These are phyloP conservation scores for Eumaeus atala DNA, from an alignment of 1,140 invertebrate species.

Conservation along the genomic window DNA sequence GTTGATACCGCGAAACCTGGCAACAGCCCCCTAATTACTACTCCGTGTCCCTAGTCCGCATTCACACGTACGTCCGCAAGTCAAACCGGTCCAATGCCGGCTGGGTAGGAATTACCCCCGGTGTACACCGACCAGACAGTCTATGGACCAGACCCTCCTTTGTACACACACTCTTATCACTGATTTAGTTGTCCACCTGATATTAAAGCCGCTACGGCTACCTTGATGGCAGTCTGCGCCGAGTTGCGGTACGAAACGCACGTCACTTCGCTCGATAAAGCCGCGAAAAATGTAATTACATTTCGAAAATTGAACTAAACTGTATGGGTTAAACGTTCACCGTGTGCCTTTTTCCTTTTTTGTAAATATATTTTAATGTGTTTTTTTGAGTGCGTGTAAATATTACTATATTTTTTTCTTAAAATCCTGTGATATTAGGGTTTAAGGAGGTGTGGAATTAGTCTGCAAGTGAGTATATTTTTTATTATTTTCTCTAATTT, in stretches of 20 bases:
- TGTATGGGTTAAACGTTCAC: constrained; percentile 38
- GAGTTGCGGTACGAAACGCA: constrained; percentile 31
- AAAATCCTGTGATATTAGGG: constrained; percentile 67
- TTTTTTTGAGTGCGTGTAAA: constrained; percentile 32
- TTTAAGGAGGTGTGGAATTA: constrained; percentile 32
- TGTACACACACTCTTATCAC: constrained; percentile 48
- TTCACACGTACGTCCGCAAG: constrained; percentile 28
- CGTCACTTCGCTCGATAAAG: constrained; percentile 25
- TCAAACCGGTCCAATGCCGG: constrained; percentile 36
- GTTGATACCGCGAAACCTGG: neutral
- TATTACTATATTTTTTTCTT: constrained; percentile 33
- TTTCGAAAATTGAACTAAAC: constrained; percentile 27
- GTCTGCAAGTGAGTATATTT: constrained; percentile 48
- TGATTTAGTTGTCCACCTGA: constrained; percentile 52
- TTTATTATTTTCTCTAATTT: constrained; percentile 24
- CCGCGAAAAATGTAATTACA: constrained; percentile 38
- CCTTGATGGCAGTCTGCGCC: constrained; percentile 34
- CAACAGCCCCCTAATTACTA: neutral
- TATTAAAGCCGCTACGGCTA: constrained; percentile 40
- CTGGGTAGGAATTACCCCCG: constrained; percentile 16
- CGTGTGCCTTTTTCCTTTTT: constrained; percentile 37
- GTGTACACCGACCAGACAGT: neutral
- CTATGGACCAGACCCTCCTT: constrained; percentile 20
- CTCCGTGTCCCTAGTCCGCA: neutral
- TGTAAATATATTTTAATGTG: constrained; percentile 30